Evolutionary conservation across 2,797 vertebrate species (phyloP).

Genomic region (Crenichthys baileyi): DNA sequence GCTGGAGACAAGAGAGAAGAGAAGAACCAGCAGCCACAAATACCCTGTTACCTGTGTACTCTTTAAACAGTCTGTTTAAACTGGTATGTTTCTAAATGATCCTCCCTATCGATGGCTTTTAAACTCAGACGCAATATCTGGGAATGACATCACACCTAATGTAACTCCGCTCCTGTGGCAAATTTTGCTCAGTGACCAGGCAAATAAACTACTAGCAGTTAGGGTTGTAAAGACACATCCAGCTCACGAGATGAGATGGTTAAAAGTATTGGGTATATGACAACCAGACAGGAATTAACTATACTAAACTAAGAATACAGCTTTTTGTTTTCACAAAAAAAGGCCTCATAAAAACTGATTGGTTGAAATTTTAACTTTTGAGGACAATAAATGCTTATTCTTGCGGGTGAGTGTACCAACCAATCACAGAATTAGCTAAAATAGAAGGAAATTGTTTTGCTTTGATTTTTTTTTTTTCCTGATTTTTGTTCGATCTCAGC

Average conservation of each 20-base stretch:
- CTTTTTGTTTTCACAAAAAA: not conserved
- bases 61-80: constrained; percentile 70
- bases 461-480: not conserved
- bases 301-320: not conserved
- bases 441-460: too few relatives aligned
- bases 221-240: too few relatives aligned
- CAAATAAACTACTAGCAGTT: too few relatives aligned
- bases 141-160: too few relatives aligned
- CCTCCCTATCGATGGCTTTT: not conserved
- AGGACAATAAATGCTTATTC: not conserved
- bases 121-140: not conserved
- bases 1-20: constrained; percentile 72
- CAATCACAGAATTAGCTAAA: too few relatives aligned
- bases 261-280: too few relatives aligned
- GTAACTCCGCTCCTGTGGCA: too few relatives aligned
- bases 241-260: too few relatives aligned
- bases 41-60: constrained; percentile 80
- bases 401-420: too few relatives aligned
- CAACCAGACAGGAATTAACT: not conserved
- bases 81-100: constrained; percentile 59
- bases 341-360: not conserved
- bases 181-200: too few relatives aligned
- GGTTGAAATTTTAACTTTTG: not conserved
- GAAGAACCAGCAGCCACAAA: constrained; percentile 75
- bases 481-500: not conserved